These are phyloP conservation scores for Helicoverpa armigera DNA, from an alignment of 1,140 invertebrate species.

Conservation along the genomic window DNA sequence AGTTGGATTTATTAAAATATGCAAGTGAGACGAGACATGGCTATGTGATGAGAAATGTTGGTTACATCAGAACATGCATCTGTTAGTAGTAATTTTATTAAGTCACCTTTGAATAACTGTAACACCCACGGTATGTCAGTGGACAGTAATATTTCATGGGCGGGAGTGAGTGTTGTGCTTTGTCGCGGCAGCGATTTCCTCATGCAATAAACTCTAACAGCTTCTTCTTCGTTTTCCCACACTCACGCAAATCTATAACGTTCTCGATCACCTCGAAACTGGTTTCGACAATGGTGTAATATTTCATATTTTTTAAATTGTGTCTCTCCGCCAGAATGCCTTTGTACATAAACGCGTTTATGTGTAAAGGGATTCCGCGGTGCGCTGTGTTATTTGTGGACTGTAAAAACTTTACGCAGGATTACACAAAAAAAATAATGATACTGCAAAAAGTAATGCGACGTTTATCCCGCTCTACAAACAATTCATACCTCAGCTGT, in stretches of 20 bases:
- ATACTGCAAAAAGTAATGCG: conserved; percentile 63
- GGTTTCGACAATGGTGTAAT: conserved; percentile 42
- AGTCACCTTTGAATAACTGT: conserved; percentile 37
- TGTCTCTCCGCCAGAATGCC: conserved; percentile 12
- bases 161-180: neutral
- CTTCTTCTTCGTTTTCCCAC: conserved; percentile 50
- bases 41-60: neutral
- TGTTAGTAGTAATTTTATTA: conserved; percentile 39
- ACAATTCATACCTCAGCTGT: conserved; percentile 70
- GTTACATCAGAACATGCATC: conserved; percentile 35
- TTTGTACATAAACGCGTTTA: conserved; percentile 40
- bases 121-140: conserved; percentile 42
- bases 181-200: conserved; percentile 39
- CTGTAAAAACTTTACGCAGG: conserved; percentile 37
- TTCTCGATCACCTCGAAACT: conserved; percentile 22
- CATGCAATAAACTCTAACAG: conserved; percentile 46
- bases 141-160: conserved; percentile 40
- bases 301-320: conserved; percentile 44
- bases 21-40: neutral
- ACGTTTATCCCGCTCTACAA: conserved; percentile 61
- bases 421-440: conserved; percentile 46
- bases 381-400: conserved; percentile 41
- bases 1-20: conserved; percentile 6
- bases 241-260: conserved; percentile 47
- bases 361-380: conserved; percentile 23